Conservation (phyloP, 1,140 invertebrate species). For the Tachypleus tridentatus region DNA sequence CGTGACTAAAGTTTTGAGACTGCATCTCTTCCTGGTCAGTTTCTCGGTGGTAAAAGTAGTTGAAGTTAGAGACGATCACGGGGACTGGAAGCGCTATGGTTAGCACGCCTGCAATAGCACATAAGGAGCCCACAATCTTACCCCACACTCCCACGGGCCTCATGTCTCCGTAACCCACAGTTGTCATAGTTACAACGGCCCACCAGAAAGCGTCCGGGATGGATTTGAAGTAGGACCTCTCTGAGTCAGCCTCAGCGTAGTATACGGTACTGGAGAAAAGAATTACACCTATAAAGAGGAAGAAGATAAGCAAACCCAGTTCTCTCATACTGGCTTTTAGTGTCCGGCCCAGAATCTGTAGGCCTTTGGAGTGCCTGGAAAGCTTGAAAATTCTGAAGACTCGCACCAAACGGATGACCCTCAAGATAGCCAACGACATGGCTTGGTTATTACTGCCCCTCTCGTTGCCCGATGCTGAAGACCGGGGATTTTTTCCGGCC, state of each 20-base stretch:
- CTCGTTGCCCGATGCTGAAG: constrained; percentile 9
- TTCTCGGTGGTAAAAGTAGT: constrained; percentile 99
- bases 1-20: constrained; percentile 93
- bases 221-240: constrained; percentile 92
- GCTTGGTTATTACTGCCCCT: constrained; percentile 56
- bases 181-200: constrained; percentile 98
- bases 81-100: constrained; percentile 97
- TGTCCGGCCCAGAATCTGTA: constrained; percentile 95
- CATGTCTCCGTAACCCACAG: constrained; percentile 97
- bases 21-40: constrained; percentile 97
- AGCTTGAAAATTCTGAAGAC: constrained; percentile 99
- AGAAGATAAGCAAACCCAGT: constrained; percentile 99
- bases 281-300: constrained; percentile 97
- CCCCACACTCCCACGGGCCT: constrained; percentile 96
- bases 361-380: constrained; percentile 91
- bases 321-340: constrained; percentile 99
- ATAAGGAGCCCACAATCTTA: constrained; percentile 95
- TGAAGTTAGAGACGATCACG: constrained; percentile 95
- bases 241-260: constrained; percentile 93
- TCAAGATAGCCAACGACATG: constrained; percentile 93
- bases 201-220: constrained; percentile 99
- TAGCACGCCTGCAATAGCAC: constrained; percentile 97
- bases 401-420: constrained; percentile 92
- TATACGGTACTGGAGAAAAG: constrained; percentile 97
- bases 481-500: constrained; percentile 29